Evolutionary conservation across 2,797 vertebrate species (phyloP), one percentile per base, ranked within the genome.

Genomic region (Balearica regulorum): DNA sequence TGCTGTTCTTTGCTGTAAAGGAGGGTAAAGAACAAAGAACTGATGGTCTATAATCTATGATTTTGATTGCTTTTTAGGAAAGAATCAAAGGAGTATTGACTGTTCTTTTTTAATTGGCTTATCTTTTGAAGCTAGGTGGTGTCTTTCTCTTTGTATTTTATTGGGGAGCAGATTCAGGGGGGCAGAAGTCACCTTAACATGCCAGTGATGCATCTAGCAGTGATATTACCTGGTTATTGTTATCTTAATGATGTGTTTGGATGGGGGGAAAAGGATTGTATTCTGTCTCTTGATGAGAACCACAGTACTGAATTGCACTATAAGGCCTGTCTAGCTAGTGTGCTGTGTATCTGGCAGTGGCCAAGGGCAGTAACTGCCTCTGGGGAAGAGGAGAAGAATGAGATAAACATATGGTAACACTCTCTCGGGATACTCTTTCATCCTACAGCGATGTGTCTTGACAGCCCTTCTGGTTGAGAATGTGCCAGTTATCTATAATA

Each of bases 381-480:
- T 16, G 71, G 76, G 55, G 82, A 64, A 57, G 76, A 53, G 37
- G 60, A 21, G 29, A 71, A n/a, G 44, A 73, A 68, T 20, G 89
- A 69, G 65, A 43, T 22, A 68, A 77, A 39, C 84, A 15, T 33
- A 68, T n/a, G 91, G 87, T 65, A 87, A 37, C 35, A 15, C 78
- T 68, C 72, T 86, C 73, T 57, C 2, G 6, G 83, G 84, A 57
- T 65, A 11, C 19, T 57, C 55, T 77, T 73, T 81, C 76, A 86
- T 81, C 39, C 72, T 75, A 10, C 43, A 85, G 76, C 22, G 1
- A 80, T 85, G 79, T 83, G 79, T 72, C 87, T 49, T 76, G 84
- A 86, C 89, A 88, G 79, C 84, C 65, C 82, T 92, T 96, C 93
- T 86, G 84, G 41, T 86, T 79, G 79, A 24, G 54, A 87, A 25